These are phyloP conservation scores for Taurulus bubalis DNA, from an alignment of 2,113 vertebrate species.

Conservation along the genomic window DNA sequence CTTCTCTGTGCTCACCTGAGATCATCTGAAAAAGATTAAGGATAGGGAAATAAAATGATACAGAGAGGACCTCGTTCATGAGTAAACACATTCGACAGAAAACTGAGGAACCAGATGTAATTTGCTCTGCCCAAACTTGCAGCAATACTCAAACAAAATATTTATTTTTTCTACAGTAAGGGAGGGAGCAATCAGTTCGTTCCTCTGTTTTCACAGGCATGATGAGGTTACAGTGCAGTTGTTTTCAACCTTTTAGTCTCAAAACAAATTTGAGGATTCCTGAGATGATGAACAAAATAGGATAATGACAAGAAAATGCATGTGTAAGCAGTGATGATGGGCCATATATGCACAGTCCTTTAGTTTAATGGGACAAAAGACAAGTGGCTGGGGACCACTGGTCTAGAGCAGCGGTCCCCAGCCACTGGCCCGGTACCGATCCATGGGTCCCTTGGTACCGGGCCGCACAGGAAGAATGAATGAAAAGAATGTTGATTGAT, in stretches of 20 bases:
- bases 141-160: background rate
- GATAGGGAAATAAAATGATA: slow-evolving; percentile 41
- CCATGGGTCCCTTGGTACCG: too few relatives aligned
- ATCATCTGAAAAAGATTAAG: slow-evolving; percentile 68
- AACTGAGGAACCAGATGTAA: slow-evolving; percentile 29
- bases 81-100: slow-evolving; percentile 16
- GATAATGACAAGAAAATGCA: background rate
- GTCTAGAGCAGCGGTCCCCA: too few relatives aligned
- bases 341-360: background rate
- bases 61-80: slow-evolving; percentile 22
- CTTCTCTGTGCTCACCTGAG: slow-evolving; percentile 42
- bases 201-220: background rate
- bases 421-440: too few relatives aligned
- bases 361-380: background rate
- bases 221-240: background rate
- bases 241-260: background rate
- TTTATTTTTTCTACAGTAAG: background rate
- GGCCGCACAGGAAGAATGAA: too few relatives aligned
- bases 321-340: background rate
- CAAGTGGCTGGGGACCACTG: background rate
- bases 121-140: slow-evolving; percentile 35
- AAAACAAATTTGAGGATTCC: background rate
- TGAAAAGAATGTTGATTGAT: too few relatives aligned
- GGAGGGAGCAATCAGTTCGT: background rate
- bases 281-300: background rate